Evolutionary conservation across 2,888 invertebrate genomes (phyloP), one percentile per base, ranked within the genome.

Genomic region (Aquatica leii): DNA sequence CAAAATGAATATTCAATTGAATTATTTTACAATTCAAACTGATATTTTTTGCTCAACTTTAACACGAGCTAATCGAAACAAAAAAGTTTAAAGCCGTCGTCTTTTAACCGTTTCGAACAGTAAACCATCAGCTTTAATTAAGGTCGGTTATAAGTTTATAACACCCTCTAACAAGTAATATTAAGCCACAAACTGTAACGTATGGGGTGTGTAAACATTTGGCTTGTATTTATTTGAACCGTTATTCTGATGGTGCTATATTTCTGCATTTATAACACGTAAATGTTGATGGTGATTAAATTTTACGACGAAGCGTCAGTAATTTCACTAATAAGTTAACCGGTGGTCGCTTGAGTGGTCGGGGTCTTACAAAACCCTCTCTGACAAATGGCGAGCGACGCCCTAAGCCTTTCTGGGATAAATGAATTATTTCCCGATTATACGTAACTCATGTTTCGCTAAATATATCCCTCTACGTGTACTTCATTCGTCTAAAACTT

Each of bases 371-470:
- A 58, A 63, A 56, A 65, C 60, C 66, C 61, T 31, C 50, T 51
- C 60, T 70, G 70, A 70, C 69, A 70, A 70, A 70, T 70, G 66
- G 70, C 58, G 57, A 65, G 62, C 65, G 65, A 70, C 69, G 70
- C 66, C 68, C 69, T 62, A 58, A 66, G 66, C 62, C 66, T 59
- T 65, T 49, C 61, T 62, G 66, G 62, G 67, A 68, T 70, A 70
- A 70, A 70, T 70, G 66, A 70, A 67, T 70, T 70, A 70, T 67
- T 66, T 64, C 65, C 53, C 64, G 69, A 70, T 69, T 69, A 67
- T 69, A 66, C 70, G 69, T 69, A 68, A 67, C 67, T 69, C 66
- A 62, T 66, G 65, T 58, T 63, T 63, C 61, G 51, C 62, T 54
- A 62, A 59, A 62, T 62, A 53, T 58, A 65, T 65, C 65, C 62